These are phyloP conservation scores for Fistularia tabacaria DNA, from an alignment of 2,797 vertebrate genomes.

Conservation along the genomic window DNA sequence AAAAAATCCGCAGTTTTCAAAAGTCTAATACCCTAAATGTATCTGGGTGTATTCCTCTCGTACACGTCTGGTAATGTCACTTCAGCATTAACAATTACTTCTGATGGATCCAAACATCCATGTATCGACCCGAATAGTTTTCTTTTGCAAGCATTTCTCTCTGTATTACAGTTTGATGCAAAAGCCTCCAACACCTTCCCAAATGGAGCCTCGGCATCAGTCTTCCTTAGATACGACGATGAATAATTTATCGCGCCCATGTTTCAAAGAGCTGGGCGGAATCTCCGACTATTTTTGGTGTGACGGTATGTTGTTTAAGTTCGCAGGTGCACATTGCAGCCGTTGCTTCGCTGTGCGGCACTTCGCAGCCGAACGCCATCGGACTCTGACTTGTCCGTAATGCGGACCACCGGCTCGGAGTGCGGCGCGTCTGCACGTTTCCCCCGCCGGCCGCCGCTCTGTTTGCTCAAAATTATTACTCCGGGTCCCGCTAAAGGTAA, in stretches of 20 bases:
- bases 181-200: constrained; percentile 63
- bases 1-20: too few relatives aligned
- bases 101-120: constrained; percentile 29
- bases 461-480: constrained; percentile 49
- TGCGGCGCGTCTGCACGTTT: constrained; percentile 1
- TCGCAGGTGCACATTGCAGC: constrained; percentile 54
- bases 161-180: constrained; percentile 46
- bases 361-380: constrained; percentile 40
- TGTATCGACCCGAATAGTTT: constrained; percentile 31
- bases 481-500: constrained; percentile 9
- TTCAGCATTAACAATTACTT: constrained; percentile 54
- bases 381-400: constrained; percentile 48
- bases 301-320: constrained; percentile 38
- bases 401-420: constrained; percentile 34
- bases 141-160: constrained; percentile 60
- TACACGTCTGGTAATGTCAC: too few relatives aligned
- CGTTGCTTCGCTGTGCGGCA: constrained; percentile 31
- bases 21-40: too few relatives aligned
- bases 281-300: constrained; percentile 60
- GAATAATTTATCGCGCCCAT: constrained; percentile 66
- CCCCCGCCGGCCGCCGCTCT: constrained; percentile 20
- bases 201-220: constrained; percentile 55
- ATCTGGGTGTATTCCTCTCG: too few relatives aligned
- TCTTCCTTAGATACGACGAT: constrained; percentile 60
- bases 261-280: constrained; percentile 60